These are phyloP conservation scores for Semaprochilodus insignis DNA, from an alignment of 2,797 vertebrate species.

Conservation along the genomic window DNA sequence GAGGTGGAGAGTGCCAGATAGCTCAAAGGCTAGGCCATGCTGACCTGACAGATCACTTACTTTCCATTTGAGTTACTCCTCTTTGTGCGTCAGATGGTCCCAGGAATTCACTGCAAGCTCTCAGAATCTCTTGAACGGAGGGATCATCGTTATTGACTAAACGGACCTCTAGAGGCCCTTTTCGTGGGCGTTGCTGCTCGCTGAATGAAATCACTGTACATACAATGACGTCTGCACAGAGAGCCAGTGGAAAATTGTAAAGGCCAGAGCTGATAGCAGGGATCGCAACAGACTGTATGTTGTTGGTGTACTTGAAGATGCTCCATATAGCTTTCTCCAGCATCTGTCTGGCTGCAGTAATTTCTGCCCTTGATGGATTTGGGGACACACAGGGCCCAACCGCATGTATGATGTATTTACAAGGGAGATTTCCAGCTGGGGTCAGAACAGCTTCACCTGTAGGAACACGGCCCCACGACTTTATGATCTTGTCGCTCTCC, in stretches of 20 bases:
- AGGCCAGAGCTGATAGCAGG: constrained; percentile 91
- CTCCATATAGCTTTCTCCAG: constrained; percentile 61
- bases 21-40: not conserved
- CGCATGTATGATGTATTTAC: constrained; percentile 84
- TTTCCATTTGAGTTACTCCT: not conserved
- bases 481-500: constrained; percentile 58
- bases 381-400: constrained; percentile 78
- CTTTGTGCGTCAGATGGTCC: not conserved
- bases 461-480: rapidly evolving
- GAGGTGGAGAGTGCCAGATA: constrained; percentile 67
- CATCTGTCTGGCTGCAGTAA: rapidly evolving
- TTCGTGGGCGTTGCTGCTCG: rapidly evolving
- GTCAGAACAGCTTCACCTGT: constrained; percentile 67
- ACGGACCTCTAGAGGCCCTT: constrained; percentile 16
- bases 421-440: constrained; percentile 75
- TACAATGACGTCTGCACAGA: constrained; percentile 82
- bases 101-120: constrained; percentile 68
- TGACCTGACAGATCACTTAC: too few species aligned
- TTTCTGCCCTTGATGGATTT: rapidly evolving
- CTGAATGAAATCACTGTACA: constrained; percentile 52
- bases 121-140: constrained; percentile 80
- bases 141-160: constrained; percentile 84
- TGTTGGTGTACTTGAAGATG: constrained; percentile 62
- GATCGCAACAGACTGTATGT: constrained; percentile 82
- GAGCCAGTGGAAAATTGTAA: constrained; percentile 80